Percentiles rank a stretch among this genome's conserved stretches.
These are phyloP conservation scores for Coelopa pilipes DNA, from an alignment of 2,888 invertebrate species.

Conservation along the genomic window DNA sequence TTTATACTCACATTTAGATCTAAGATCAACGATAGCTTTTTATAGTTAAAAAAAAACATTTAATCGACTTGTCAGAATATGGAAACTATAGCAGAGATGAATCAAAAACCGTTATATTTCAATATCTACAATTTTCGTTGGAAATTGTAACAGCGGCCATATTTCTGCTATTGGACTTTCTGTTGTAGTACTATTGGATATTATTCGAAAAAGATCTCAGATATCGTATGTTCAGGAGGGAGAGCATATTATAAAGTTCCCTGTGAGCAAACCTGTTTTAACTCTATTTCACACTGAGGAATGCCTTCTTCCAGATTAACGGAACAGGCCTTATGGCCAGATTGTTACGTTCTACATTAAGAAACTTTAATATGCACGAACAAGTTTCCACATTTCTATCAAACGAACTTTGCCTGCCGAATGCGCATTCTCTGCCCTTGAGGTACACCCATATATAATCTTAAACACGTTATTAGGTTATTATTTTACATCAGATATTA, in stretches of 20 bases:
- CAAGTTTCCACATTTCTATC: slow-evolving; percentile 69
- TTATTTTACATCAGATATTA: slow-evolving; percentile 51
- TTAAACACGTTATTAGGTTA: not conserved
- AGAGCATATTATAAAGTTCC: slow-evolving; percentile 63
- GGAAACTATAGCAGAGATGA: slow-evolving; percentile 61
- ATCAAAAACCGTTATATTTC: slow-evolving; percentile 69
- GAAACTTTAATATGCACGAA: slow-evolving; percentile 73
- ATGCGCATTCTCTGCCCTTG: slow-evolving; percentile 68
- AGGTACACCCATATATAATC: slow-evolving; percentile 55
- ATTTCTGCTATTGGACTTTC: slow-evolving; percentile 71
- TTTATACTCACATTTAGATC: not conserved
- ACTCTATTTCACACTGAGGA: too few relatives aligned
- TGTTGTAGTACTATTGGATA: slow-evolving; percentile 75
- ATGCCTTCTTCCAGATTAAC: slow-evolving; percentile 68
- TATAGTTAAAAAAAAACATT: slow-evolving; percentile 47
- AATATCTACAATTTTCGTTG: slow-evolving; percentile 73
- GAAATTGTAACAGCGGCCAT: slow-evolving; percentile 76
- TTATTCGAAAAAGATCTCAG: slow-evolving; percentile 74
- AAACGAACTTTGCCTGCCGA: slow-evolving; percentile 77
- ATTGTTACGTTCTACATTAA: slow-evolving; percentile 76
- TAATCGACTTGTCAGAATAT: slow-evolving; percentile 40
- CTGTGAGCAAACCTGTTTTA: slow-evolving; percentile 48
- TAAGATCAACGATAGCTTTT: not conserved
- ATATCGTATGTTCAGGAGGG: slow-evolving; percentile 71
- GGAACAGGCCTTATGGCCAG: slow-evolving; percentile 82